Conservation (phyloP, 2,797 vertebrate genomes). For the Notamacropus eugenii region DNA sequence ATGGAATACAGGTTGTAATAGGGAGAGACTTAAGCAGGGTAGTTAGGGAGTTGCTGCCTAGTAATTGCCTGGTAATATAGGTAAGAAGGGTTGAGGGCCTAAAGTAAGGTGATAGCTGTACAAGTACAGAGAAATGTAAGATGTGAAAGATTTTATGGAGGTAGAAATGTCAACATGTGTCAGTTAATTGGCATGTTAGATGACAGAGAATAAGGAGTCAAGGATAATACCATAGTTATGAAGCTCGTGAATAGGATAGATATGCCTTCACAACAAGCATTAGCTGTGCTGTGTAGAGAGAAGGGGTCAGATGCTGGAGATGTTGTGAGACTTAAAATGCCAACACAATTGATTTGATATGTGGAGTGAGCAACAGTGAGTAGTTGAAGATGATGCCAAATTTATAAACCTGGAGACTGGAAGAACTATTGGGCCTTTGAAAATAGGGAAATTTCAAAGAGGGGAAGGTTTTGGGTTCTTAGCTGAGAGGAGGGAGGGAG, state of each 20-base stretch:
- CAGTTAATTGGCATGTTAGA: background rate
- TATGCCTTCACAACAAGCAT: background rate
- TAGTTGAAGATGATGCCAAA: background rate
- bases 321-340: background rate
- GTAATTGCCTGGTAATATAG: no score
- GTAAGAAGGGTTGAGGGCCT: background rate
- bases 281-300: background rate
- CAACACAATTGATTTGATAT: background rate
- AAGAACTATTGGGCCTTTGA: background rate
- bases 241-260: background rate
- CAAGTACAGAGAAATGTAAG: background rate
- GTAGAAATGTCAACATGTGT: background rate
- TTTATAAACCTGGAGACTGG: background rate
- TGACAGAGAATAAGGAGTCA: background rate
- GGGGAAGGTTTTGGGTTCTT: background rate
- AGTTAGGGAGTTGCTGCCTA: background rate
- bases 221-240: background rate
- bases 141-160: background rate
- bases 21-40: background rate
- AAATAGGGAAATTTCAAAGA: background rate
- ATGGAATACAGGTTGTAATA: background rate
- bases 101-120: background rate
- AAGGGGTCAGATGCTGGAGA: background rate
- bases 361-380: background rate
- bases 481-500: no score